Percentiles rank a stretch among this genome's conserved stretches.
phyloP scores from a whole-genome alignment of 2,888 invertebrate genomes.

The Leptopilina syphax region DNA sequence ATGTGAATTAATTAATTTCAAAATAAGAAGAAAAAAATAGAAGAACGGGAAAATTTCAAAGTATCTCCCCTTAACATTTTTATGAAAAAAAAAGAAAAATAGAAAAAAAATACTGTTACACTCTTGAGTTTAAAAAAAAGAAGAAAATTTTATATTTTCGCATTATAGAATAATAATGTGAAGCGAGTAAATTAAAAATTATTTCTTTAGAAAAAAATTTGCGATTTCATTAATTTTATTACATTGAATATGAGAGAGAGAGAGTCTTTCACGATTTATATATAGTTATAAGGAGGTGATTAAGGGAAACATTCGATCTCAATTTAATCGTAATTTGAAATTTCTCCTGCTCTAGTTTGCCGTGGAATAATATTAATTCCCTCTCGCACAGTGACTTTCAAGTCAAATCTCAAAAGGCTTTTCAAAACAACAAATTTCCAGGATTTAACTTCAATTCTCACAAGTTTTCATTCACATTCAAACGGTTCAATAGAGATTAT shows the following conservation, averaged over 20 bases:
- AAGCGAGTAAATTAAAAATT: too few species aligned
- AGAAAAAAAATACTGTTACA: too few species aligned
- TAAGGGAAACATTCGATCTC: slow-evolving; percentile 2
- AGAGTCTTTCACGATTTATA: too few species aligned
- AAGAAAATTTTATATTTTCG: too few species aligned
- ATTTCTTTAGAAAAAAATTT: neutral
- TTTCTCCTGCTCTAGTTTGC: slow-evolving; percentile 7
- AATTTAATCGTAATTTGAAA: slow-evolving; percentile 11
- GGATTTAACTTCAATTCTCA: neutral
- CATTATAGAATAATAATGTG: too few species aligned
- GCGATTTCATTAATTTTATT: too few species aligned
- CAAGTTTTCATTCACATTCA: neutral
- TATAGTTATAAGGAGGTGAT: neutral
- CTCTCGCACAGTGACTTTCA: neutral
- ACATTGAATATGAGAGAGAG: too few species aligned
- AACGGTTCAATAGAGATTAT: neutral
- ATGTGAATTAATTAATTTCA: neutral
- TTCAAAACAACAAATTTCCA: neutral
- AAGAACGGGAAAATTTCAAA: too few species aligned
- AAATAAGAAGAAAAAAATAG: neutral
- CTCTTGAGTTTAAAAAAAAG: too few species aligned
- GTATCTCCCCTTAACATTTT: too few species aligned
- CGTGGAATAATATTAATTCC: neutral
- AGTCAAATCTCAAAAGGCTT: neutral
- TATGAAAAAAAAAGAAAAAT: too few species aligned